These are phyloP conservation scores for Sarcophilus harrisii DNA, from an alignment of 2,797 vertebrate species.

Conservation along the genomic window DNA sequence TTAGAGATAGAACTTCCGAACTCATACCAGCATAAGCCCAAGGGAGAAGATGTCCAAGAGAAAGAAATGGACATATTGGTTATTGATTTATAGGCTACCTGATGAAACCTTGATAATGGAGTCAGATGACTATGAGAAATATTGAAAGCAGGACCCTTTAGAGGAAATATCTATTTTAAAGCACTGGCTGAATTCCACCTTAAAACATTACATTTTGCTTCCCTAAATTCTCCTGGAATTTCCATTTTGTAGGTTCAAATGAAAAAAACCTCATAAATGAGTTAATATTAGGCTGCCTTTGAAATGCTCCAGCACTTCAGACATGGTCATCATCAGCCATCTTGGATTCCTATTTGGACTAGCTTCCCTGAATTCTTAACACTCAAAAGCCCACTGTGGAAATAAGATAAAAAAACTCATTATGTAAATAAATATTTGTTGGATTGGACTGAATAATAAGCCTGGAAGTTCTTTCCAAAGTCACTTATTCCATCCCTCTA, in stretches of 20 bases:
- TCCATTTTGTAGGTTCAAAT: conserved; percentile 9
- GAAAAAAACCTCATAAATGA: neutral
- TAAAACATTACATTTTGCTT: neutral
- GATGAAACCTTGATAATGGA: conserved; percentile 23
- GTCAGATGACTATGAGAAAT: conserved; percentile 18
- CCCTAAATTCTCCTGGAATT: conserved; percentile 37
- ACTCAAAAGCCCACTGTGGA: neutral
- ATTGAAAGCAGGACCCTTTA: conserved; percentile 7
- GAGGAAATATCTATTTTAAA: conserved; percentile 28
- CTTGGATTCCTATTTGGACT: neutral
- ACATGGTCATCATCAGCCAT: neutral
- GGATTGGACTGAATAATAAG: neutral
- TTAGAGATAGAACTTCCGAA: neutral
- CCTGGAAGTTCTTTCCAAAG: neutral
- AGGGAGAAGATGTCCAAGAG: neutral
- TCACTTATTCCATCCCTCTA: neutral
- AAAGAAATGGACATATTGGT: conserved; percentile 25
- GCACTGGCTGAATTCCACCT: conserved; percentile 24
- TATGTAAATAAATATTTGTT: neutral
- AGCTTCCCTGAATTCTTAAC: neutral
- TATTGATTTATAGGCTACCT: neutral
- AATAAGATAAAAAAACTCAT: neutral
- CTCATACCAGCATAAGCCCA: neutral
- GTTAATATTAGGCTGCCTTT: neutral
- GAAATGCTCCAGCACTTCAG: conserved; percentile 2